Evolutionary conservation across 2,113 vertebrate species (phyloP).

Genomic region (Cricetomys ansorgei): DNA sequence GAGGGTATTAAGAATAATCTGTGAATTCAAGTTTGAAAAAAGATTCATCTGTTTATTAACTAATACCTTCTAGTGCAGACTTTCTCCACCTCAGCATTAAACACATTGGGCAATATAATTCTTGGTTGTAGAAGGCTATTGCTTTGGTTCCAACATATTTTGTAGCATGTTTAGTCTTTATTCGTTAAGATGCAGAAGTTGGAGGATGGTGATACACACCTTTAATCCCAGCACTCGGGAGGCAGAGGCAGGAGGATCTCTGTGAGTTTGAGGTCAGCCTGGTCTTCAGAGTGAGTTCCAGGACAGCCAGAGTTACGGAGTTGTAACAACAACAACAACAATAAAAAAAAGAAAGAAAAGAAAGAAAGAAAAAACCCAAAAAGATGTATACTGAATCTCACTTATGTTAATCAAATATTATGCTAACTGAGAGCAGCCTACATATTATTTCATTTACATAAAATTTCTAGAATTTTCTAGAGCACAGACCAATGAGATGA

Average conservation of each 20-base stretch:
- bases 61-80: not conserved
- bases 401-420: not conserved
- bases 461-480: slow-evolving; percentile 6
- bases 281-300: too few relatives aligned
- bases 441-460: not conserved
- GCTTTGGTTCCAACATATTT: not conserved
- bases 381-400: not conserved
- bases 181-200: not conserved
- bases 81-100: not conserved
- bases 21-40: not conserved
- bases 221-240: too few relatives aligned
- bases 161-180: not conserved
- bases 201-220: too few relatives aligned
- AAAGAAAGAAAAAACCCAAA: too few relatives aligned
- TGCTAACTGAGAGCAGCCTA: not conserved
- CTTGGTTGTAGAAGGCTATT: not conserved
- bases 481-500: not conserved
- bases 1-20: not conserved
- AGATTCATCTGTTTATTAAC: not conserved
- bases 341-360: too few relatives aligned
- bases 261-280: too few relatives aligned
- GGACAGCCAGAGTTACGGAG: too few relatives aligned
- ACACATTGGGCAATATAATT: not conserved
- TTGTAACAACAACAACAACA: too few relatives aligned
- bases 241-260: too few relatives aligned